These are phyloP conservation scores for Palythoa caribaeorum DNA, from an alignment of 92 coral and sea anemone genomes.

Conservation along the genomic window DNA sequence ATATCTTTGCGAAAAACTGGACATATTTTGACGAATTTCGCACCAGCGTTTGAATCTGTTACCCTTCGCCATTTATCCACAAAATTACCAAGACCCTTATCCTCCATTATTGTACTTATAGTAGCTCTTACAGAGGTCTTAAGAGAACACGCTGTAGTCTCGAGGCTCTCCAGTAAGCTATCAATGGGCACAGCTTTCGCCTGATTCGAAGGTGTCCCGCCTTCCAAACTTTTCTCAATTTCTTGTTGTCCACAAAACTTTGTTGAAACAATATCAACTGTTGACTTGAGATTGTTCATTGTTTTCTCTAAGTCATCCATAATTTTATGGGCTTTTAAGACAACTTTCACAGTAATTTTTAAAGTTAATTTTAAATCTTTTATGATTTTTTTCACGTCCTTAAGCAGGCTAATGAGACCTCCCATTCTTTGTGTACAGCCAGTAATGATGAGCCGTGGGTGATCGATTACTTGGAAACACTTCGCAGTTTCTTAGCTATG, in stretches of 20 bases:
- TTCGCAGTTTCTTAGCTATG: not conserved
- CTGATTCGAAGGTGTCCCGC: not conserved
- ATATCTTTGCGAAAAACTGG: conserved; percentile 17
- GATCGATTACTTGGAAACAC: not conserved
- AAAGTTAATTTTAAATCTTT: conserved; percentile 50
- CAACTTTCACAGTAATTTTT: conserved; percentile 45
- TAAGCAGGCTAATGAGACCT: conserved; percentile 33
- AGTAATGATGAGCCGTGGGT: not conserved
- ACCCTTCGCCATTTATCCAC: conserved; percentile 32
- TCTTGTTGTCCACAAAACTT: conserved; percentile 14
- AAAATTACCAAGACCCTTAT: conserved; percentile 16
- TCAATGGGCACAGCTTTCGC: conserved; percentile 16
- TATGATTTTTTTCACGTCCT: conserved; percentile 47
- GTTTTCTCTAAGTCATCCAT: conserved; percentile 49
- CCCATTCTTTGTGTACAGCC: conserved; percentile 32
- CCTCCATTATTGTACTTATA: conserved; percentile 21
- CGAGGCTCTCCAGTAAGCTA: conserved; percentile 33
- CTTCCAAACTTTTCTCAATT: not conserved
- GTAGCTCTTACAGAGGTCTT: conserved; percentile 34
- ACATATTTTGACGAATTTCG: conserved; percentile 31
- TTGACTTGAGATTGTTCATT: conserved; percentile 42
- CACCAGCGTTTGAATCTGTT: not conserved
- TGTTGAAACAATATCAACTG: not conserved
- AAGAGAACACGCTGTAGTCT: conserved; percentile 40
- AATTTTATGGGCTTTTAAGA: conserved; percentile 49